Evolutionary conservation across 2,797 vertebrate genomes (phyloP).

Genomic region (Sebastes umbrosus): DNA sequence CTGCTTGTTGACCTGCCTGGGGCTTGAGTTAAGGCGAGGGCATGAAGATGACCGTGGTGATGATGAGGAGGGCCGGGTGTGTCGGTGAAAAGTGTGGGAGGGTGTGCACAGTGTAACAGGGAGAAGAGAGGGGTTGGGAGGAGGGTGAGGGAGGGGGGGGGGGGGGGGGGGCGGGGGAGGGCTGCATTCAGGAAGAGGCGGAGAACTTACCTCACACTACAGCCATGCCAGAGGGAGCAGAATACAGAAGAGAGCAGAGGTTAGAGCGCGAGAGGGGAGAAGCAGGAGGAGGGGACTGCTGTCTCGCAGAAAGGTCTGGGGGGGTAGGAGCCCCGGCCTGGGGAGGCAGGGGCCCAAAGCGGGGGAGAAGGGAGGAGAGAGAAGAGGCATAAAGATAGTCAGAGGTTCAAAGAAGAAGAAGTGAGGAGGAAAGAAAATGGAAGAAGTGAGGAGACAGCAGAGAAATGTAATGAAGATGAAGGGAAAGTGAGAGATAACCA

Average conservation of each 20-base stretch:
- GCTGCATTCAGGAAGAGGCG: conserved; percentile 78
- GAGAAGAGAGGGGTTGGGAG: conserved; percentile 33
- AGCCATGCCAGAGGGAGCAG: conserved; percentile 98
- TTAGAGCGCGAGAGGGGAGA: conserved; percentile 93
- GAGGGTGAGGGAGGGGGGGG: conserved; percentile 22
- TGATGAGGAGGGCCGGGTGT: conserved; percentile 41
- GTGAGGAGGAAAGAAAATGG: conserved; percentile 6
- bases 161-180: neutral
- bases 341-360: conserved; percentile 67
- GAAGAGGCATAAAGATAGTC: conserved; percentile 55
- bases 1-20: conserved; percentile 57
- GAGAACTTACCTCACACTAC: conserved; percentile 98
- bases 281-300: conserved; percentile 87
- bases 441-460: conserved; percentile 35
- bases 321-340: conserved; percentile 82
- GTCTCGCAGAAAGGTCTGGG: conserved; percentile 96
- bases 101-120: conserved; percentile 44
- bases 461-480: conserved; percentile 22
- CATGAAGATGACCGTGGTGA: conserved; percentile 62
- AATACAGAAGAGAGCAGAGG: conserved; percentile 99
- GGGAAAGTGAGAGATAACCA: conserved; percentile 24
- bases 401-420: conserved; percentile 39
- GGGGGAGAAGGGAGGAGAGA: conserved; percentile 43
- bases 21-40: conserved; percentile 38
- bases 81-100: conserved; percentile 30